Evolutionary conservation across 2,888 invertebrate species (phyloP).

Genomic region (Platycheirus rosarum): DNA sequence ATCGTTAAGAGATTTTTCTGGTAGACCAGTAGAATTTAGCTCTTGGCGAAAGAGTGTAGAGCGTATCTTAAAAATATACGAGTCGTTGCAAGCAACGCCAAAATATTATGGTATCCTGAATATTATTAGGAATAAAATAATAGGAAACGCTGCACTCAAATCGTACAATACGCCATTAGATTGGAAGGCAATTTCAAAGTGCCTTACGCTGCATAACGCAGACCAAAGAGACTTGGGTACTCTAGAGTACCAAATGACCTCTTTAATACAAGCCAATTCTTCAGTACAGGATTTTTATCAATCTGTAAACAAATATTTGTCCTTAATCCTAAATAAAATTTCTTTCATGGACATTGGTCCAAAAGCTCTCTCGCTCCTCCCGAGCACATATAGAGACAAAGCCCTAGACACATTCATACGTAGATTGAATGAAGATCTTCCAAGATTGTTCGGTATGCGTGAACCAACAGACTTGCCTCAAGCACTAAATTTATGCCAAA

Average conservation of each 20-base stretch:
- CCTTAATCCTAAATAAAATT: neutral
- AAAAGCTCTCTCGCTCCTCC: neutral
- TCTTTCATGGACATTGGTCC: neutral
- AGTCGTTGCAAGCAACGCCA: neutral
- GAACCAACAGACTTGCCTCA: too few species aligned
- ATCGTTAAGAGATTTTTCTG: neutral
- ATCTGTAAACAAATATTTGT: neutral
- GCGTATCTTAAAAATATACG: constrained; percentile 1
- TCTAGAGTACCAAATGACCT: neutral
- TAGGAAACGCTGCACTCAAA: neutral
- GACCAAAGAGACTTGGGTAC: constrained; percentile 1
- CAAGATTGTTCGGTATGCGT: constrained; percentile 6
- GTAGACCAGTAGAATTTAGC: neutral
- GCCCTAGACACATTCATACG: neutral
- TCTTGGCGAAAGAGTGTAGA: constrained; percentile 5
- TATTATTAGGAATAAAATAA: neutral
- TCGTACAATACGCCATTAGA: neutral
- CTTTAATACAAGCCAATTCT: neutral
- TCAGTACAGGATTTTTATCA: constrained; percentile 3
- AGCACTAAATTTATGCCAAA: too few species aligned
- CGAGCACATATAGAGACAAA: neutral
- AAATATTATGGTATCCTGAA: neutral
- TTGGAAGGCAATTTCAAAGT: constrained; percentile 3
- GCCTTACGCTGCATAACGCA: neutral
- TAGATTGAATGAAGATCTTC: constrained; percentile 6